phyloP scores from a whole-genome alignment of 2,797 vertebrate species.

The Oophaga sylvatica region DNA sequence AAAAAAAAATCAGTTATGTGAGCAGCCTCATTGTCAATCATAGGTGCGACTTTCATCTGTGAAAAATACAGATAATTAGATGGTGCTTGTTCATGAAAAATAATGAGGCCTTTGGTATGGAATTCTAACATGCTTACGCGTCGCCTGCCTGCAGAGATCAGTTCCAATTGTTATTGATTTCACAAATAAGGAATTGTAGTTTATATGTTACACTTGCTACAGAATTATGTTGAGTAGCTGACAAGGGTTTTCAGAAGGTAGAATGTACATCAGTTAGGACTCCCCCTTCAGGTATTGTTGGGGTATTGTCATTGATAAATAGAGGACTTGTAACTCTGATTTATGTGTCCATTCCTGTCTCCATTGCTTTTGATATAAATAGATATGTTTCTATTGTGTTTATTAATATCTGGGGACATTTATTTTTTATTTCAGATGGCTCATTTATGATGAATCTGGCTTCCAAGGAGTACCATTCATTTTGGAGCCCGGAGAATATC shows the following conservation, averaged over 20 bases:
- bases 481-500: slow-evolving; percentile 89
- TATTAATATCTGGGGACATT: background rate
- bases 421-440: slow-evolving; percentile 79
- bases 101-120: no score
- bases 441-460: slow-evolving; percentile 89
- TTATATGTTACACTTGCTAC: no score
- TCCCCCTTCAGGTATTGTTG: background rate
- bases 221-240: no score
- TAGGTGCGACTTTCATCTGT: no score
- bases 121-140: background rate
- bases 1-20: no score
- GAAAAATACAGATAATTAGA: no score
- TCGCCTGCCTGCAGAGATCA: background rate
- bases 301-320: background rate
- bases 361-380: no score
- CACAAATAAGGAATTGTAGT: background rate
- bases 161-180: background rate
- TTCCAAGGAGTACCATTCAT: slow-evolving; percentile 85
- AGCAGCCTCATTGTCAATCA: no score
- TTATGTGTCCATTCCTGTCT: no score
- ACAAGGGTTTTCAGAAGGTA: background rate
- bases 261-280: background rate
- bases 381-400: background rate
- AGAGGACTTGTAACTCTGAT: background rate
- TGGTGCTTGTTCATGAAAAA: no score